These are phyloP conservation scores for Oconnorella tubifera DNA, from an alignment of 2,888 invertebrate genomes.

Conservation along the genomic window DNA sequence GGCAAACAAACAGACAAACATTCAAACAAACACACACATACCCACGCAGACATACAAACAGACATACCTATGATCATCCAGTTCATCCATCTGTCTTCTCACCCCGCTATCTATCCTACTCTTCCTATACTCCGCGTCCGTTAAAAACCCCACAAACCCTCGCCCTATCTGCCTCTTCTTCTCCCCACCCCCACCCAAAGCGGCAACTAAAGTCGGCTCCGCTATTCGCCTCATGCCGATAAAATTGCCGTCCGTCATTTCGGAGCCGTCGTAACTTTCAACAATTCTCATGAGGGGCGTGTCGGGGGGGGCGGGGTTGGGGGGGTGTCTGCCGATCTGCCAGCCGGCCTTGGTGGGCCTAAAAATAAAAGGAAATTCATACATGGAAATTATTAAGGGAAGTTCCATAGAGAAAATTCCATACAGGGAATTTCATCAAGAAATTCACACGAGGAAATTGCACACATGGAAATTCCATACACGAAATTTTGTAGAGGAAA, in stretches of 20 bases:
- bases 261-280: conserved; percentile 13
- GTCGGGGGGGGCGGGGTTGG: conserved; percentile 35
- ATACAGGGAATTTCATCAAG: too few relatives aligned
- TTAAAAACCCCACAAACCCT: conserved; percentile 75
- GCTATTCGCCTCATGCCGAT: conserved; percentile 45
- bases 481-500: too few relatives aligned
- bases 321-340: conserved; percentile 18
- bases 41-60: too few relatives aligned
- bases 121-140: conserved; percentile 63
- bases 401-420: too few relatives aligned
- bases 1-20: too few relatives aligned
- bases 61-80: conserved; percentile 71
- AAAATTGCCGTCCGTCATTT: conserved; percentile 22
- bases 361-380: too few relatives aligned
- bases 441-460: too few relatives aligned
- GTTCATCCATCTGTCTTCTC: conserved; percentile 76
- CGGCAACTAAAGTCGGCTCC: conserved; percentile 68
- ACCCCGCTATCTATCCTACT: conserved; percentile 63
- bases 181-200: conserved; percentile 78
- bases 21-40: too few relatives aligned
- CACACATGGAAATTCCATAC: too few relatives aligned
- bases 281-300: conserved; percentile 33
- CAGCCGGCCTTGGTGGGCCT: conserved; percentile 26
- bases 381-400: too few relatives aligned
- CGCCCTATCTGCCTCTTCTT: conserved; percentile 79